A percentile compares a stretch with the other conserved stretches of the same genome.
Conservation (phyloP, 2,888 invertebrate species). For the Ctenicera cuprea region DNA sequence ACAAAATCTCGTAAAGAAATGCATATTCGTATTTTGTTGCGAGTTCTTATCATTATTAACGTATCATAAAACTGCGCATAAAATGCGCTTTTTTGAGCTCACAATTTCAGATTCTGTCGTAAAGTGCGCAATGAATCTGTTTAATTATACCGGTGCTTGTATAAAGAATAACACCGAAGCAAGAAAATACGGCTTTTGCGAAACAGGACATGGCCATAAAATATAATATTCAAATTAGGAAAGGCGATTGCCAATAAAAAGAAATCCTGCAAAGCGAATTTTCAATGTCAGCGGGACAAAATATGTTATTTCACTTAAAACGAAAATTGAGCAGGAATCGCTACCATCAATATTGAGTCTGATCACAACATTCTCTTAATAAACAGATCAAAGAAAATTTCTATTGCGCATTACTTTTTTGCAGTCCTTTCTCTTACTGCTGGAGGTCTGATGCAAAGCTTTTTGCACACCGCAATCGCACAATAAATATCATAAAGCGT, state of each 20-base stretch:
- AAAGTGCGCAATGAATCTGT: constrained; percentile 39
- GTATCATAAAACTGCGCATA: constrained; percentile 40
- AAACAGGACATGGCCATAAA: constrained; percentile 32
- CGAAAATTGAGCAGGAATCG: not conserved
- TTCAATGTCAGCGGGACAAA: constrained; percentile 8
- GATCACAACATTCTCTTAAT: too few relatives aligned
- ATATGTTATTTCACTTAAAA: not conserved
- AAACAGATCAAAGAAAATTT: not conserved
- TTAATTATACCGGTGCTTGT: constrained; percentile 29
- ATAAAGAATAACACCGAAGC: constrained; percentile 27
- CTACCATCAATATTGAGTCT: not conserved
- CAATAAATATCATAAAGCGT: constrained; percentile 25
- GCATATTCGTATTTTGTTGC: constrained; percentile 33
- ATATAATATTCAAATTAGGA: constrained; percentile 35
- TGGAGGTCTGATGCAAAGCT: not conserved
- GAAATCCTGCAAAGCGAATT: constrained; percentile 14
- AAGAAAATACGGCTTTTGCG: constrained; percentile 30
- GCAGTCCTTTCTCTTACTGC: not conserved
- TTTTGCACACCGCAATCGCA: constrained; percentile 2
- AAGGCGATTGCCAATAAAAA: constrained; percentile 23
- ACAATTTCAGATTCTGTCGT: constrained; percentile 41
- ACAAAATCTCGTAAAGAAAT: constrained; percentile 37
- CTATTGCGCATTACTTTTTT: constrained; percentile 4
- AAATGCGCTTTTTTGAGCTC: constrained; percentile 42
- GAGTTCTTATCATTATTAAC: constrained; percentile 43